Conservation (phyloP, 1,140 invertebrate genomes). For the Parapsyche elsis region DNA sequence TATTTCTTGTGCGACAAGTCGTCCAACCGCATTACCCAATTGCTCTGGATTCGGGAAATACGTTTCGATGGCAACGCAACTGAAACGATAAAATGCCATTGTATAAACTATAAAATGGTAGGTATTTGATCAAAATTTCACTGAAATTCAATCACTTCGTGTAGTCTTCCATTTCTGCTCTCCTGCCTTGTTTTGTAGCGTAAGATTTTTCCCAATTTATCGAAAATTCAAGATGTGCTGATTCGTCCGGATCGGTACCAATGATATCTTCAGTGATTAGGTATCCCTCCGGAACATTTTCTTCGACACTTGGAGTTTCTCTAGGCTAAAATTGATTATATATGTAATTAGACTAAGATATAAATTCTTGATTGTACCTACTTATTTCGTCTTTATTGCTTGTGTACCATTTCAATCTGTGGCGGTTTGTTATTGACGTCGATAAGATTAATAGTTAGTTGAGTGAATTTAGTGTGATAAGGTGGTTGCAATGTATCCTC, state of each 20-base stretch:
- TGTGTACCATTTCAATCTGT: constrained; percentile 62
- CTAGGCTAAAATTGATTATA: constrained; percentile 58
- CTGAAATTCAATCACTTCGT: constrained; percentile 56
- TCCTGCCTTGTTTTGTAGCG: constrained; percentile 67
- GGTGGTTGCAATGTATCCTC: constrained; percentile 60
- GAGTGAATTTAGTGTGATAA: constrained; percentile 63
- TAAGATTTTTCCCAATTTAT: constrained; percentile 69
- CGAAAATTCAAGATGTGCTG: constrained; percentile 65
- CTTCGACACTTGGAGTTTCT: constrained; percentile 63
- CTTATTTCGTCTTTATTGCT: background rate
- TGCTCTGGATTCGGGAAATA: constrained; percentile 51
- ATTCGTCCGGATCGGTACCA: constrained; percentile 68
- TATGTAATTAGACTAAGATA: background rate
- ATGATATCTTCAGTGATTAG: constrained; percentile 61
- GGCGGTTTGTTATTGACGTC: constrained; percentile 72
- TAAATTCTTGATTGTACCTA: background rate
- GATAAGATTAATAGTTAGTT: constrained; percentile 66
- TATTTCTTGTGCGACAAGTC: constrained; percentile 61
- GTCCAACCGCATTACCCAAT: constrained; percentile 58
- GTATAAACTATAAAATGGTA: background rate
- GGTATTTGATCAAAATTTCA: background rate
- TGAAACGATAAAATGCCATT: constrained; percentile 51
- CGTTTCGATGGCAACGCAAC: constrained; percentile 63
- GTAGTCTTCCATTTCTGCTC: constrained; percentile 58
- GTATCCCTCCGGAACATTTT: constrained; percentile 65